Conservation (phyloP, 2,113 vertebrate genomes). For the Pluvianellus socialis region DNA sequence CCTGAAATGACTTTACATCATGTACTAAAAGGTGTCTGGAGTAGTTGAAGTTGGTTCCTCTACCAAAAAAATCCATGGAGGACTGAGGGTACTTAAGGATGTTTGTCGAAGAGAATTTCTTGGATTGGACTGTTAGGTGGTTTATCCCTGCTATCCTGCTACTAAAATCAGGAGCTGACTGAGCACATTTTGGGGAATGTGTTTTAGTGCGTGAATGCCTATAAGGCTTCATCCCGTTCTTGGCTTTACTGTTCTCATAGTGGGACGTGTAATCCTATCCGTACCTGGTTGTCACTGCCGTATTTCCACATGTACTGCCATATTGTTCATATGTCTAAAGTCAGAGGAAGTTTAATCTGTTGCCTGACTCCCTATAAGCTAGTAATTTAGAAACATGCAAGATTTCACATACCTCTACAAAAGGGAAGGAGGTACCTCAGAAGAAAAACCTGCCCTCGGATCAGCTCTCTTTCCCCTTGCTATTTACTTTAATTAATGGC, state of each 20-base stretch:
- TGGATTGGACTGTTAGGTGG: background rate
- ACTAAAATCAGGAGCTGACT: accelerated
- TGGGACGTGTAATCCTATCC: background rate
- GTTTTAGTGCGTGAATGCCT: background rate
- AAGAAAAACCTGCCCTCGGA: background rate
- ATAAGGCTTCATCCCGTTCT: too few species aligned
- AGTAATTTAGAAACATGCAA: background rate
- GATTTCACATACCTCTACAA: background rate
- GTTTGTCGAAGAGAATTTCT: background rate
- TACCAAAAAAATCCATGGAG: background rate
- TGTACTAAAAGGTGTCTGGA: background rate
- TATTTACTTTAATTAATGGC: background rate
- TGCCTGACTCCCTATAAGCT: background rate
- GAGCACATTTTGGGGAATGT: background rate
- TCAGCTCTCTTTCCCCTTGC: background rate
- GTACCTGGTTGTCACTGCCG: background rate
- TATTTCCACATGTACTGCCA: accelerated
- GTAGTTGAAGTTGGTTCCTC: background rate
- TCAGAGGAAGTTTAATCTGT: accelerated
- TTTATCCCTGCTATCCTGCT: background rate
- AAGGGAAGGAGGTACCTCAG: background rate
- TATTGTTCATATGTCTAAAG: accelerated
- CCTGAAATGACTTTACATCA: too few species aligned
- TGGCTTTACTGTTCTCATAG: accelerated
- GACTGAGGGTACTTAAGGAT: background rate